Percentiles rank a stretch among this genome's conserved stretches.
Conservation (phyloP, 2,888 invertebrate species). For the Agrilus cyanescens region DNA sequence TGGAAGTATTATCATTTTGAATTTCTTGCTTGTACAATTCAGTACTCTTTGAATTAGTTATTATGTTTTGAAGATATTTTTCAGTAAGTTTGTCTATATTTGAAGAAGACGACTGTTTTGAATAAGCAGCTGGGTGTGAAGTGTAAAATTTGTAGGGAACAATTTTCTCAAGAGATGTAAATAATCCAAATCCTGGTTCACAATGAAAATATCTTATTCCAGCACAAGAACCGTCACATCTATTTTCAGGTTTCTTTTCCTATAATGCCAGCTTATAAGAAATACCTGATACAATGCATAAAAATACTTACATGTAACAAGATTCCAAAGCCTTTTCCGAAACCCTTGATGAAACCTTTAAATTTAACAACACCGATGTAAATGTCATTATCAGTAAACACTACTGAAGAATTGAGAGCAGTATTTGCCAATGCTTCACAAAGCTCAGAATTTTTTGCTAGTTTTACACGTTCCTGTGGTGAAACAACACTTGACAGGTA, state of each 20-base stretch:
- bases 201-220: constrained; percentile 32
- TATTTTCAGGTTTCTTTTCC: constrained; percentile 29
- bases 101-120: constrained; percentile 5
- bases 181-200: constrained; percentile 29
- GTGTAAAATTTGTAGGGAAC: constrained; percentile 15
- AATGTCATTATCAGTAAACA: constrained; percentile 29
- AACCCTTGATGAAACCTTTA: constrained; percentile 41
- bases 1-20: constrained; percentile 7
- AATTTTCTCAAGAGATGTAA: constrained; percentile 33
- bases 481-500: constrained; percentile 40
- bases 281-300: neutral
- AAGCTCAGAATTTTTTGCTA: constrained; percentile 35
- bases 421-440: constrained; percentile 37
- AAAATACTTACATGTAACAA: constrained; percentile 41
- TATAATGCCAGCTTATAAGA: constrained; percentile 12
- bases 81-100: constrained; percentile 13
- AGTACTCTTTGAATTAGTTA: constrained; percentile 10
- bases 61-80: constrained; percentile 12
- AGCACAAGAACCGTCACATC: constrained; percentile 31
- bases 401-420: constrained; percentile 30
- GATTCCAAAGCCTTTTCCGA: constrained; percentile 45
- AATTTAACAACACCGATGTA: constrained; percentile 38
- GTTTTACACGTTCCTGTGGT: constrained; percentile 39
- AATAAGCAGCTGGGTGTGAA: constrained; percentile 1
- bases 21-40: constrained; percentile 7